Conservation (phyloP, 2,888 invertebrate species). For the Dryobota labecula region DNA sequence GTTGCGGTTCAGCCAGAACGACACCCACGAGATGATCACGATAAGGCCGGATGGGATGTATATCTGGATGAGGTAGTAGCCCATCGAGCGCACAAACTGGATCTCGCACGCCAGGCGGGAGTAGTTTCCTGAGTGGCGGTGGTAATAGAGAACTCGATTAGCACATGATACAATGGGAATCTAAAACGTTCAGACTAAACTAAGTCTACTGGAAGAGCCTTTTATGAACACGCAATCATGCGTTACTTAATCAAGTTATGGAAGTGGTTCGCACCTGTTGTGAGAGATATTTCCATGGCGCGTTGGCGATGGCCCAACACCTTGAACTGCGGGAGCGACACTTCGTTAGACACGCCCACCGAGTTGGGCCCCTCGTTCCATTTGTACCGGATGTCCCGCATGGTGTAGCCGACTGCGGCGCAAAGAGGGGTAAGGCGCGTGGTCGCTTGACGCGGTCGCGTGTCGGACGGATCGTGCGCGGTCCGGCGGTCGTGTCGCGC, state of each 20-base stretch:
- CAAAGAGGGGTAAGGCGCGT: constrained; percentile 71
- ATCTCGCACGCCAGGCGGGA: constrained; percentile 98
- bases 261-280: constrained; percentile 93
- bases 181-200: constrained; percentile 1
- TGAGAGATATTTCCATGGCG: constrained; percentile 97
- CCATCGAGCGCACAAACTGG: constrained; percentile 98
- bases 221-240: constrained; percentile 2
- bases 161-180: background rate
- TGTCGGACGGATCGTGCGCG: constrained; percentile 60
- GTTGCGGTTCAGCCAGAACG: constrained; percentile 98
- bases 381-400: constrained; percentile 98
- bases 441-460: constrained; percentile 65
- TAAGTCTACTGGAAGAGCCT: constrained; percentile 17
- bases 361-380: constrained; percentile 98
- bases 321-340: constrained; percentile 98
- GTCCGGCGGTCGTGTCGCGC: constrained; percentile 46
- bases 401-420: constrained; percentile 97
- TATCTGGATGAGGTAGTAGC: constrained; percentile 99
- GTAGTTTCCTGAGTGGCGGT: constrained; percentile 94
- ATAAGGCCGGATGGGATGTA: constrained; percentile 98
- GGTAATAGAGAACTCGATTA: constrained; percentile 25
- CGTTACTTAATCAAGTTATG: constrained; percentile 21
- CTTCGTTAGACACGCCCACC: constrained; percentile 97
- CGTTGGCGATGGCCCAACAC: constrained; percentile 98
- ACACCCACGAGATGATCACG: constrained; percentile 98